These are phyloP conservation scores for Tamias sibiricus DNA, from an alignment of 2,113 vertebrate species.

Conservation along the genomic window DNA sequence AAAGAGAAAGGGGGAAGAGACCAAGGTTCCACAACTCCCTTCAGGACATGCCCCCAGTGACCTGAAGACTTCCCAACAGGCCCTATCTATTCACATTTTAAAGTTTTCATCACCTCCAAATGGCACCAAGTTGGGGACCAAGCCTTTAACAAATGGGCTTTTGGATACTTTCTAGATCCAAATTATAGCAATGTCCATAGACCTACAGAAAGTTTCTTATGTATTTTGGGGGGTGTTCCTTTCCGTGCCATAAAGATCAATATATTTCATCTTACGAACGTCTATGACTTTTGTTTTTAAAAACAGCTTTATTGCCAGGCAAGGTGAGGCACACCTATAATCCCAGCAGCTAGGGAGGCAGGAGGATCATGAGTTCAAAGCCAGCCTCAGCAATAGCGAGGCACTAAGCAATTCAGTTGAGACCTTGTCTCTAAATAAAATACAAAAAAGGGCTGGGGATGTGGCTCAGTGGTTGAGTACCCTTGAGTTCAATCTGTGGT, in stretches of 20 bases:
- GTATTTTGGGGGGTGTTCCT: neutral
- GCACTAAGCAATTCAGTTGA: no score
- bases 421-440: no score
- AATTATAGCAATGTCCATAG: neutral
- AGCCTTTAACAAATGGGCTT: neutral
- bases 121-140: neutral
- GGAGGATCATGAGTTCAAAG: no score
- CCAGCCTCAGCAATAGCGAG: no score
- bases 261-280: neutral
- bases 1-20: neutral
- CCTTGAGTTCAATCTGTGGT: no score
- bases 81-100: neutral
- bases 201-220: neutral
- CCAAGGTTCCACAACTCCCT: neutral
- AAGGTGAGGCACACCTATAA: no score
- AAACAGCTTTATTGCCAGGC: no score
- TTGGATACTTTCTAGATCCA: neutral
- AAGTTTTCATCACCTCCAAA: neutral
- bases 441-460: no score
- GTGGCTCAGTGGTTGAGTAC: no score
- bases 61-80: neutral
- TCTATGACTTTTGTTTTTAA: neutral
- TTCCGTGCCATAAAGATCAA: neutral
- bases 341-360: no score
- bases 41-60: neutral